Conservation (phyloP, 2,797 vertebrate species). For the Brachyalestes nurse region DNA sequence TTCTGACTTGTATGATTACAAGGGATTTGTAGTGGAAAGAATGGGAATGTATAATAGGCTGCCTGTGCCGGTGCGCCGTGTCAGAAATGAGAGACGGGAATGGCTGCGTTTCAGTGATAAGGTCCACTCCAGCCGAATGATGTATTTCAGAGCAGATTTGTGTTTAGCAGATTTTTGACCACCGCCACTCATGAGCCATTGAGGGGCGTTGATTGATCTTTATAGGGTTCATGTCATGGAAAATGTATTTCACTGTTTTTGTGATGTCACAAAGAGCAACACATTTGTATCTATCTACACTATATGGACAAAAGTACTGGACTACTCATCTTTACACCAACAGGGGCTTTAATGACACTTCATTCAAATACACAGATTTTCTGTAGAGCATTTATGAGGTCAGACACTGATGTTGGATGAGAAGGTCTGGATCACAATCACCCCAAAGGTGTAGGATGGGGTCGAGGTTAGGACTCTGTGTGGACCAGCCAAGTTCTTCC, state of each 20-base stretch:
- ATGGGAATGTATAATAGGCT: conserved; percentile 85
- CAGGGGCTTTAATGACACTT: too few relatives aligned
- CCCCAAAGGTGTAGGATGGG: too few relatives aligned
- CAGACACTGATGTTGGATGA: too few relatives aligned
- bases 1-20: conserved; percentile 87
- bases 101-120: conserved; percentile 69
- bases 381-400: too few relatives aligned
- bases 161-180: background rate
- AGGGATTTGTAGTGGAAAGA: conserved; percentile 83
- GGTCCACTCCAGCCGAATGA: conserved; percentile 45
- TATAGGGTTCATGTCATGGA: background rate
- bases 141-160: background rate
- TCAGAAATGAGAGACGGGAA: conserved; percentile 67
- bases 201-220: background rate
- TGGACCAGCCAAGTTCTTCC: too few relatives aligned
- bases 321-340: too few relatives aligned
- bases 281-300: too few relatives aligned
- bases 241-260: background rate
- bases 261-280: too few relatives aligned
- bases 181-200: background rate
- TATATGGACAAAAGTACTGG: too few relatives aligned
- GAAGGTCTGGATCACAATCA: too few relatives aligned
- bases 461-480: too few relatives aligned
- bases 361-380: too few relatives aligned
- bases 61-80: conserved; percentile 74